Evolutionary conservation across 2,888 invertebrate species (phyloP).

Genomic region (Tinea trinotella): DNA sequence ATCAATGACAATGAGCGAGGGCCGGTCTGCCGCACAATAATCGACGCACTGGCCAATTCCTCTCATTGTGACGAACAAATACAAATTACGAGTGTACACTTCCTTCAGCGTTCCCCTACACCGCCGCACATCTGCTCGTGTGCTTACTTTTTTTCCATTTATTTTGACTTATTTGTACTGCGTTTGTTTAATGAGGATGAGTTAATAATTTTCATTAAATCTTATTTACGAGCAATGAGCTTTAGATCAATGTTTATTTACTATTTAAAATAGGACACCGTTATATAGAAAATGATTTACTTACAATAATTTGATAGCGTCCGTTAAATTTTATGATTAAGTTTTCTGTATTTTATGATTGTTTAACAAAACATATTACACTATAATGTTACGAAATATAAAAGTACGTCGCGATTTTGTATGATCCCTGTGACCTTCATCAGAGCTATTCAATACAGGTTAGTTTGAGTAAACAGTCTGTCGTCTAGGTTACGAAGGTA

Average conservation of each 20-base stretch:
- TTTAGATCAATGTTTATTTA: background rate
- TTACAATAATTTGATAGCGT: no score
- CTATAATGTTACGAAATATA: no score
- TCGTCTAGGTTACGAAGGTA: background rate
- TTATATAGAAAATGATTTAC: no score
- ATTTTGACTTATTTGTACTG: constrained; percentile 22
- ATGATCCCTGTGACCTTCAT: constrained; percentile 28
- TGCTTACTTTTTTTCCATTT: constrained; percentile 32
- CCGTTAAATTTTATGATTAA: no score
- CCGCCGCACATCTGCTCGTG: constrained; percentile 42
- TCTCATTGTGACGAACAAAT: constrained; percentile 55
- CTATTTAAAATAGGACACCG: no score
- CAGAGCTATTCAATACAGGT: constrained; percentile 22
- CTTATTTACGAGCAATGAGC: constrained; percentile 22
- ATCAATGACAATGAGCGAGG: constrained; percentile 66
- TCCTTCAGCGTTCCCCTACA: constrained; percentile 52
- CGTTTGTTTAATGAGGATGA: constrained; percentile 36
- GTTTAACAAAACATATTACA: no score
- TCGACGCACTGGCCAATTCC: constrained; percentile 65
- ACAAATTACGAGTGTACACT: constrained; percentile 63
- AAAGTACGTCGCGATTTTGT: constrained; percentile 27
- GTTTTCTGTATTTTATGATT: no score
- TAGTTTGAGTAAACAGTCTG: background rate
- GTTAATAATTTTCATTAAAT: constrained; percentile 21
- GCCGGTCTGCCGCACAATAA: constrained; percentile 64